Conservation (phyloP, 2,888 invertebrate species). For the Gibbula magus region DNA sequence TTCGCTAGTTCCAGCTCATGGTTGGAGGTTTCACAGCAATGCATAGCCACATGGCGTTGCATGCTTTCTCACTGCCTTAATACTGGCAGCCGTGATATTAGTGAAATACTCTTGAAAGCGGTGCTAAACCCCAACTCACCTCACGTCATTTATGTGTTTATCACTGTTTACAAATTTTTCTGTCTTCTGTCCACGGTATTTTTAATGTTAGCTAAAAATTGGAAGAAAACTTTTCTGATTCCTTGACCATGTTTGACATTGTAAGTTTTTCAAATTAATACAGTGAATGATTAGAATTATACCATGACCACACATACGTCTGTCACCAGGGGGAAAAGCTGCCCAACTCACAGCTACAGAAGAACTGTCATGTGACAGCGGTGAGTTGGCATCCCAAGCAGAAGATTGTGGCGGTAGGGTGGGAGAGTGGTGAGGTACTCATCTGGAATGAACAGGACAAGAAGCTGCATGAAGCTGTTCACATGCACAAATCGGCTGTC, state of each 20-base stretch:
- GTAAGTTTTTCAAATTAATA: background rate
- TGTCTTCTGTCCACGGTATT: background rate
- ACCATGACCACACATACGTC: background rate
- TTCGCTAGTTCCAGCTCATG: no score
- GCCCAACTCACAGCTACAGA: constrained; percentile 60
- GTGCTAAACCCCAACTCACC: no score
- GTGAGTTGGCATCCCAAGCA: constrained; percentile 90
- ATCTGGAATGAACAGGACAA: constrained; percentile 83
- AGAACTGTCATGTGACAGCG: constrained; percentile 64
- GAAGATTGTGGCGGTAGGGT: constrained; percentile 88
- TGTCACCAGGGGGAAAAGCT: constrained; percentile 68
- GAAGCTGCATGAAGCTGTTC: constrained; percentile 78
- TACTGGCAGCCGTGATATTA: no score
- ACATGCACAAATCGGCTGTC: constrained; percentile 78
- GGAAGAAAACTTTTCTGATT: background rate
- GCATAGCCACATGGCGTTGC: no score
- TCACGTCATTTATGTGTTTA: no score
- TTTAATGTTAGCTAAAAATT: no score
- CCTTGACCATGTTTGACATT: background rate
- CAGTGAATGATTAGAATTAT: no score
- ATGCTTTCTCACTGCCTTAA: no score
- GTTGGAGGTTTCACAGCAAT: no score
- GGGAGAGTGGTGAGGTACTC: constrained; percentile 93
- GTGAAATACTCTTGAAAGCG: no score
- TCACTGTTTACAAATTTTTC: background rate